These are phyloP conservation scores for Volucella zonaria DNA, from an alignment of 2,888 invertebrate genomes.

Conservation along the genomic window DNA sequence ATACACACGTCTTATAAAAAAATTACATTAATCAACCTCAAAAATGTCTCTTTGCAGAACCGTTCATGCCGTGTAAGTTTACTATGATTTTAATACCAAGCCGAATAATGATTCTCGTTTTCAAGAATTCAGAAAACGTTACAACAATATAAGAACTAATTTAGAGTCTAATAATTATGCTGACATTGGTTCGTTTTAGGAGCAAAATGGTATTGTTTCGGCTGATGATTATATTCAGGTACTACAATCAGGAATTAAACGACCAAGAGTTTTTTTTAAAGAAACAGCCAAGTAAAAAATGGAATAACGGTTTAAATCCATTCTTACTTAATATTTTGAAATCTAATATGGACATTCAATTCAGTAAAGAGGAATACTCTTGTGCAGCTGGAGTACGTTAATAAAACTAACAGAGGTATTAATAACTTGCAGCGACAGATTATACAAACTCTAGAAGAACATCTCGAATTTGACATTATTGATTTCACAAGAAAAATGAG, in stretches of 20 bases:
- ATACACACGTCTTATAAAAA: background rate
- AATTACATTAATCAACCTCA: background rate
- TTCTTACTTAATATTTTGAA: constrained; percentile 77
- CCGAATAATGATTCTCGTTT: background rate
- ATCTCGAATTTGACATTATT: constrained; percentile 78
- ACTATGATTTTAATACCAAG: background rate
- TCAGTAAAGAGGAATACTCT: constrained; percentile 75
- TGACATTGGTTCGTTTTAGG: constrained; percentile 8
- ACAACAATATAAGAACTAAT: constrained; percentile 18
- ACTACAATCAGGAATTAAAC: constrained; percentile 55
- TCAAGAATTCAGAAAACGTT: constrained; percentile 1
- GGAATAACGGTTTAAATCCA: constrained; percentile 81
- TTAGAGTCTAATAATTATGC: constrained; percentile 19
- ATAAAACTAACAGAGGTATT: constrained; percentile 80
- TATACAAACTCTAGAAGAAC: constrained; percentile 75
- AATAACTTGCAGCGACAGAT: constrained; percentile 76
- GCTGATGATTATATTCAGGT: too few relatives aligned
- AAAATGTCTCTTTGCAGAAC: background rate
- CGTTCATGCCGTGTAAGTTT: background rate
- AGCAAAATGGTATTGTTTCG: too few relatives aligned
- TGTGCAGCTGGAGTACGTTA: constrained; percentile 79
- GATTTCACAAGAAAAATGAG: constrained; percentile 77
- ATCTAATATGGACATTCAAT: constrained; percentile 79
- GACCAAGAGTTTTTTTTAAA: background rate
- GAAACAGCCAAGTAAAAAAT: constrained; percentile 78